Evolutionary conservation across 2,797 vertebrate species (phyloP).

Genomic region (Ptychobarbus kaznakovi): DNA sequence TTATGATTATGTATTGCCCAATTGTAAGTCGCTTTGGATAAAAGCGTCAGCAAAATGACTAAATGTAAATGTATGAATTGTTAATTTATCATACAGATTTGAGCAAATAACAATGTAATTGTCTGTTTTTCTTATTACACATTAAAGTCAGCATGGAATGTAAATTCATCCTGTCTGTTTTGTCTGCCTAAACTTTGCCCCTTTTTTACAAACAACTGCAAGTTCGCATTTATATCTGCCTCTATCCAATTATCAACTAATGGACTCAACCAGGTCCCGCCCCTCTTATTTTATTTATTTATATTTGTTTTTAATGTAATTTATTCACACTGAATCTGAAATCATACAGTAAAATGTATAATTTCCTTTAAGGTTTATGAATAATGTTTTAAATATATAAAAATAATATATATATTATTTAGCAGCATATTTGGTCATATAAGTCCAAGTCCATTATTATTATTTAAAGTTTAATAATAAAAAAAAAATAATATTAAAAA

Average conservation of each 20-base stretch:
- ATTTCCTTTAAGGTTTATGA: neutral
- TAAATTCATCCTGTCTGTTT: neutral
- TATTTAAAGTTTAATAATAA: too few species aligned
- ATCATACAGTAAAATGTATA: neutral
- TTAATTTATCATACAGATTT: neutral
- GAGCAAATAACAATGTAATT: neutral
- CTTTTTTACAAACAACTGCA: neutral
- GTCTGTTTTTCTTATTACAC: neutral
- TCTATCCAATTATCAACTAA: neutral
- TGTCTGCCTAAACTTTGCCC: neutral
- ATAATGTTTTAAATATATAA: neutral
- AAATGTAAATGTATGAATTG: too few species aligned
- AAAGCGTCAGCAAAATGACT: too few species aligned
- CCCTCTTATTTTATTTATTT: neutral
- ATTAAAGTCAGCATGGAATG: neutral
- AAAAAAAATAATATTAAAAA: neutral
- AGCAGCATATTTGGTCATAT: neutral
- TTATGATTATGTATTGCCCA: too few species aligned
- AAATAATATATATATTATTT: neutral
- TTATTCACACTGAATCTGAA: neutral
- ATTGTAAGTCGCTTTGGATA: too few species aligned
- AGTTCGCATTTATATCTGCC: neutral
- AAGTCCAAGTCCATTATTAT: neutral
- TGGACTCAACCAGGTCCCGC: neutral
- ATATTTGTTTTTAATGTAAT: neutral